Evolutionary conservation across 1,140 invertebrate species (phyloP).

Genomic region (Pseudomyrmex concolor): DNA sequence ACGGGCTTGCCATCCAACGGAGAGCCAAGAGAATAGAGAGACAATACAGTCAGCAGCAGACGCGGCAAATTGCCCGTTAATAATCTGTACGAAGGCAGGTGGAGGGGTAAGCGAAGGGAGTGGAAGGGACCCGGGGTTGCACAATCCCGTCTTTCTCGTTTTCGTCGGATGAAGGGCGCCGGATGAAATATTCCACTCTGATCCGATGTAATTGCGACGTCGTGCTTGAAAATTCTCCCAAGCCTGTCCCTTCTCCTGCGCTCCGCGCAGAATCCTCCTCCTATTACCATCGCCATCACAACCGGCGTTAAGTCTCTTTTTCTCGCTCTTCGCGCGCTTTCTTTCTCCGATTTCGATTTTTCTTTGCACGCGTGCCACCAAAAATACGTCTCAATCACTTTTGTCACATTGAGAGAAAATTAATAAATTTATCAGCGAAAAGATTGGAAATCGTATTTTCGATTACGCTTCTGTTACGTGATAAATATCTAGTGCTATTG

Average conservation of each 20-base stretch:
- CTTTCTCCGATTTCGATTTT: background rate
- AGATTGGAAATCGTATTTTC: too few relatives aligned
- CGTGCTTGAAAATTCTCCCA: conserved; percentile 73
- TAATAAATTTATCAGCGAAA: background rate
- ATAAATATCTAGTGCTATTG: background rate
- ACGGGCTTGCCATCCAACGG: conserved; percentile 43
- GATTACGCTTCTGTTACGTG: too few relatives aligned
- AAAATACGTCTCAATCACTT: background rate
- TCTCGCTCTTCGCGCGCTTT: background rate
- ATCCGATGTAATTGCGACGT: conserved; percentile 83
- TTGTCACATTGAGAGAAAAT: background rate
- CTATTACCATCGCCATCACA: conserved; percentile 1
- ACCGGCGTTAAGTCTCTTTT: conserved; percentile 14
- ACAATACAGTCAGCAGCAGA: conserved; percentile 84
- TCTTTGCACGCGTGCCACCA: background rate
- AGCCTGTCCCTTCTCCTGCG: conserved; percentile 37
- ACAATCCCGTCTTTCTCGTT: conserved; percentile 66
- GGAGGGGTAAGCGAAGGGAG: conserved; percentile 43
- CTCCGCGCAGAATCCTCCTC: background rate
- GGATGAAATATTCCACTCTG: conserved; percentile 83
- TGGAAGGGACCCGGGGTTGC: background rate
- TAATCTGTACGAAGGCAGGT: conserved; percentile 79
- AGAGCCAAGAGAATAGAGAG: conserved; percentile 77
- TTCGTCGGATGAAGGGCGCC: conserved; percentile 68
- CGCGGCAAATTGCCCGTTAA: conserved; percentile 85